Conservation (phyloP, 1,140 invertebrate genomes). For the Gonatopus flavifemur region DNA sequence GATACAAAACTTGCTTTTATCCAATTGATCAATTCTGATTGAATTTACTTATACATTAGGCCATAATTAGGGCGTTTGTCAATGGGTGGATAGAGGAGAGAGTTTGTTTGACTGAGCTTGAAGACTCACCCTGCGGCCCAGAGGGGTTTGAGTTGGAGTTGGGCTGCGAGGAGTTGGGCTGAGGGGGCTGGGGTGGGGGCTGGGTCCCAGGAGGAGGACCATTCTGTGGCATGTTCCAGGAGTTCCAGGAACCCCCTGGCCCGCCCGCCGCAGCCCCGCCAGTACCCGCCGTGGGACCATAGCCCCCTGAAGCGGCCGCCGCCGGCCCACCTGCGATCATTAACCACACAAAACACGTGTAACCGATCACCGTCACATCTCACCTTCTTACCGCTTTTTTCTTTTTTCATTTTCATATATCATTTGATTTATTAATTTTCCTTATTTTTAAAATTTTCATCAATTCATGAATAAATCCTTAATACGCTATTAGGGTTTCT, state of each 20-base stretch:
- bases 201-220: slow-evolving; percentile 58
- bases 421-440: too few relatives aligned
- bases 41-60: too few relatives aligned
- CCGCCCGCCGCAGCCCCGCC: slow-evolving; percentile 60
- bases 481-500: too few relatives aligned
- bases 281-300: slow-evolving; percentile 57
- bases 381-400: slow-evolving; percentile 31
- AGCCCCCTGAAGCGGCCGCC: slow-evolving; percentile 57
- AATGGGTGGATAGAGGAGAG: slow-evolving; percentile 42
- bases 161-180: slow-evolving; percentile 59
- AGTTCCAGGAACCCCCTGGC: slow-evolving; percentile 63
- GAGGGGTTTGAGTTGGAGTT: slow-evolving; percentile 60
- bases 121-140: slow-evolving; percentile 60
- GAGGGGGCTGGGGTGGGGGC: slow-evolving; percentile 57
- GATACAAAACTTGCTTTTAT: too few relatives aligned
- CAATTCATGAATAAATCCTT: too few relatives aligned
- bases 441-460: too few relatives aligned
- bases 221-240: slow-evolving; percentile 63
- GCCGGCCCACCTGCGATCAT: slow-evolving; percentile 59
- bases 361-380: slow-evolving; percentile 44
- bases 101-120: slow-evolving; percentile 45
- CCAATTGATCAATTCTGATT: too few relatives aligned
- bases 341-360: slow-evolving; percentile 56
- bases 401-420: slow-evolving; percentile 1
- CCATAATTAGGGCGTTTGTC: too few relatives aligned